Evolutionary conservation across 2,113 vertebrate species (phyloP), one percentile per base, ranked within the genome.

Genomic region (Ibidorhyncha struthersii): DNA sequence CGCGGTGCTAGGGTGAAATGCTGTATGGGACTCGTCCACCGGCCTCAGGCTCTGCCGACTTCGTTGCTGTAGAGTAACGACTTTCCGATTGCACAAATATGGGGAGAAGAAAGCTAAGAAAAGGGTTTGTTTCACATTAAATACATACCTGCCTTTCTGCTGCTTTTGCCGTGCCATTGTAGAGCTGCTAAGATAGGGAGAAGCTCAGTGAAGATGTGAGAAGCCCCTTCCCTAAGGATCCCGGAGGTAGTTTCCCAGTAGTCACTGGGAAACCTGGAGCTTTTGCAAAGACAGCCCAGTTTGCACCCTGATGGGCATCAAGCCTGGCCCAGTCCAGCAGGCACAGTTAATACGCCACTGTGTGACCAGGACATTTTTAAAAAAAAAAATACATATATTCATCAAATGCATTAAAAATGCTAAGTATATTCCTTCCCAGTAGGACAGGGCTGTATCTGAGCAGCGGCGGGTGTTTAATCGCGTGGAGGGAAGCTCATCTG

Each of bases 31-130:
- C 72, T 34, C 90, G 66, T 47, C 82, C 83, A 5, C n/a, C 36
- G 12, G 29, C 55, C 69, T 89, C 25, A 1, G 76, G 95, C 79
- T 72, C 94, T 95, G 97, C 95, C 90, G 85, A 58, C 85, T 88
- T 93, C 76, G 19, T 96, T 90, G 93, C 89, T 82, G 92, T 65
- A 25, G 77, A 81, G 34, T 79, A 92, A 84, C 2, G 2, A 82
- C 69, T 41, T 79, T 8, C 38, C 14, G 3, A 6, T 23, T 0
- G 0, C 9, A 8, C 25, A 50, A 9, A 45, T 4, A 7, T 0
- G 27, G 45, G 30, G 29, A 32, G 63, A 22, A 29, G 36, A 20
- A 76, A n/a, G 34, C 6, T 18, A 17, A 73, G 41, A 23, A 61
- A 43, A 18, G 43, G 18, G 2, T 13, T 62, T 61, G 22, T 26